Conservation (phyloP, 2,113 vertebrate genomes). For the Rhinoderma darwinii region DNA sequence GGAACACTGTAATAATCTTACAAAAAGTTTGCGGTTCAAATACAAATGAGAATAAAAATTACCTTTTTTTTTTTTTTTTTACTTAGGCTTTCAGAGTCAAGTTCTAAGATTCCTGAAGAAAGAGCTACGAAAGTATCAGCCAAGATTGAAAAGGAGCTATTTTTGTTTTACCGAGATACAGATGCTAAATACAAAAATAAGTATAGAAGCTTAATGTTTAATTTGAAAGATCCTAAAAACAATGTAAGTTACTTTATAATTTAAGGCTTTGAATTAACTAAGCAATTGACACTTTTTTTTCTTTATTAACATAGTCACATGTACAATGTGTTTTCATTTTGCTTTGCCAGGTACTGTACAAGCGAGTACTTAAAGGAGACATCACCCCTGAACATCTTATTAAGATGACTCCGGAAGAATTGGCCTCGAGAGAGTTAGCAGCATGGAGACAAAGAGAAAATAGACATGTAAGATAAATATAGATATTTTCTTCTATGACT, state of each 20-base stretch:
- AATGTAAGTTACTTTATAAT: constrained; percentile 78
- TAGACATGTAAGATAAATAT: constrained; percentile 84
- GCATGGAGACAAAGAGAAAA: constrained; percentile 97
- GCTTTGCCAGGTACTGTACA: constrained; percentile 86
- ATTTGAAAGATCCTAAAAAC: constrained; percentile 97
- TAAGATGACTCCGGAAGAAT: constrained; percentile 95
- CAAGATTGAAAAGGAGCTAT: constrained; percentile 92
- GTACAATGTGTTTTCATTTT: constrained; percentile 1
- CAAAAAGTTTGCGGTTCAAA: no score
- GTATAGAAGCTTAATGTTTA: constrained; percentile 97
- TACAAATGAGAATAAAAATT: no score
- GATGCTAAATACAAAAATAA: constrained; percentile 98
- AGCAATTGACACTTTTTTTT: neutral
- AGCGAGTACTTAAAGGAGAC: constrained; percentile 93
- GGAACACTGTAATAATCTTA: no score
- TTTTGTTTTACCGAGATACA: constrained; percentile 93
- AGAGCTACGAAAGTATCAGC: constrained; percentile 89
- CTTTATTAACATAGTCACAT: neutral
- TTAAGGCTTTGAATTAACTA: constrained; percentile 16
- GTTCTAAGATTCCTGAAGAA: constrained; percentile 87
- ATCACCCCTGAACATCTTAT: constrained; percentile 92
- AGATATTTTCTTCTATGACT: neutral
- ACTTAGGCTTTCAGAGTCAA: constrained; percentile 88
- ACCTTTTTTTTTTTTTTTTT: constrained; percentile 26
- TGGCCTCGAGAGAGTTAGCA: constrained; percentile 96